These are phyloP conservation scores for Musca vetustissima DNA, from an alignment of 1,140 invertebrate genomes.

Conservation along the genomic window DNA sequence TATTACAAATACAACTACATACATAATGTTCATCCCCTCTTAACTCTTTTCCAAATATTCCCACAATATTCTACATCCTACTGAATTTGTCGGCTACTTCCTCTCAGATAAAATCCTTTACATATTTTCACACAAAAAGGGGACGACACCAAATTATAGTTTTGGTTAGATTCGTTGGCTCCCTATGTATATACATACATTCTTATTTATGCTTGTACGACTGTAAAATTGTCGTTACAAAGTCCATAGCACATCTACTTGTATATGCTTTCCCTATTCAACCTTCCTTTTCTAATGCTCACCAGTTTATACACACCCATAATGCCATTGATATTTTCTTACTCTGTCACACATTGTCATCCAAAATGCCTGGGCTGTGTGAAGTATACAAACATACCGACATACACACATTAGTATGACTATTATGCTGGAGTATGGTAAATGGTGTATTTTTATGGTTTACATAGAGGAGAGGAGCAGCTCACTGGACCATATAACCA, in stretches of 20 bases:
- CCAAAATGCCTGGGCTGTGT: neutral
- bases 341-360: slow-evolving; percentile 14
- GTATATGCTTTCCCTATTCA: slow-evolving; percentile 14
- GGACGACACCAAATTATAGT: slow-evolving; percentile 11
- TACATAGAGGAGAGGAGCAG: neutral
- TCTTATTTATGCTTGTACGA: too few species aligned
- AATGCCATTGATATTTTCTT: slow-evolving; percentile 4
- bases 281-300: neutral
- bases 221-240: too few species aligned
- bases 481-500: slow-evolving; percentile 16
- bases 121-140: slow-evolving; percentile 7
- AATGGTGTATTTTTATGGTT: neutral
- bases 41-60: too few species aligned
- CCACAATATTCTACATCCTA: too few species aligned
- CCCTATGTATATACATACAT: neutral
- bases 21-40: too few species aligned
- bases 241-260: too few species aligned
- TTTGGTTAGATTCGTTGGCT: neutral
- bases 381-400: neutral
- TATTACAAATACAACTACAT: too few species aligned
- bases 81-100: too few species aligned
- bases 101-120: too few species aligned
- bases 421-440: neutral
- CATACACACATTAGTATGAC: neutral
- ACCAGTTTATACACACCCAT: neutral